Percentiles rank a stretch among this genome's conserved stretches.
These are phyloP conservation scores for Morus bassanus DNA, from an alignment of 2,797 vertebrate genomes.

Conservation along the genomic window DNA sequence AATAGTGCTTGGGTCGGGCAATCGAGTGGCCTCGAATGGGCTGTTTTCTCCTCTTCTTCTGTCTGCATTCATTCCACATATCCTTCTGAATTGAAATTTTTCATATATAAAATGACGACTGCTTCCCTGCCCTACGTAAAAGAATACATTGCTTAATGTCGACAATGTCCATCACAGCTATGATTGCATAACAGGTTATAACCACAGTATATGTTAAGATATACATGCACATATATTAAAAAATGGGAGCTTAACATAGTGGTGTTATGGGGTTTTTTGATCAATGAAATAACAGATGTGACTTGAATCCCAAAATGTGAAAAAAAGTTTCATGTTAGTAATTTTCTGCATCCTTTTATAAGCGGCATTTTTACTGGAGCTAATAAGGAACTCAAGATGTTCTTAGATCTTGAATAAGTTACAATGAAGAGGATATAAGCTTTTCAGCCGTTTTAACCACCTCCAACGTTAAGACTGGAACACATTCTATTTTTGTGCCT, in stretches of 20 bases:
- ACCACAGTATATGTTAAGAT: background rate
- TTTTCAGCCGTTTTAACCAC: background rate
- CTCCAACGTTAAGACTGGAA: background rate
- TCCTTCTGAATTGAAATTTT: background rate
- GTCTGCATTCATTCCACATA: background rate
- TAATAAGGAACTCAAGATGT: background rate
- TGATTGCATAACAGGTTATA: background rate
- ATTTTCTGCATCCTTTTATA: background rate
- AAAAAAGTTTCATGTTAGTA: background rate
- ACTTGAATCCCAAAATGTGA: background rate
- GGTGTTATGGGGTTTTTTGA: background rate
- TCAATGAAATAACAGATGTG: background rate
- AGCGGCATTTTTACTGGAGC: background rate
- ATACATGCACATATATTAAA: background rate
- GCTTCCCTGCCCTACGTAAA: background rate
- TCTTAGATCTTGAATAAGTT: background rate
- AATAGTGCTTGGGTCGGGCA: background rate
- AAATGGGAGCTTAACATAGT: background rate
- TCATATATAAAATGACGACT: background rate
- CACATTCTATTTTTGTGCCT: background rate
- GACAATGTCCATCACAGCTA: background rate
- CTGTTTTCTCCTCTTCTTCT: background rate
- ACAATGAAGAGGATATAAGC: background rate
- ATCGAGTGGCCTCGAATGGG: fast-evolving
- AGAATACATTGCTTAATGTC: background rate